These are phyloP conservation scores for Nasalis larvatus DNA, from an alignment of 2,113 vertebrate species.

Conservation along the genomic window DNA sequence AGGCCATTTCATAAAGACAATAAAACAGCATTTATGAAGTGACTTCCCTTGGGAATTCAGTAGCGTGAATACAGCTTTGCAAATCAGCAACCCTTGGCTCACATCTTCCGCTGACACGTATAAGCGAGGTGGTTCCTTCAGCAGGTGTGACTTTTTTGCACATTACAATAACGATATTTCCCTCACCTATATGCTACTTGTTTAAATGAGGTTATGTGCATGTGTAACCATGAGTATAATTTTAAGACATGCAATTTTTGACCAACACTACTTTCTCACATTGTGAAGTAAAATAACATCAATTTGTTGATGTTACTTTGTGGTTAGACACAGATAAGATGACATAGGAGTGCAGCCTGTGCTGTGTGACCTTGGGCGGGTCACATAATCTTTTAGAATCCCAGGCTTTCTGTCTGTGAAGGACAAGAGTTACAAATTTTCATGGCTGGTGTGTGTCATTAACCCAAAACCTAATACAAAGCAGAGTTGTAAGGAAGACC, in stretches of 20 bases:
- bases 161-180: background rate
- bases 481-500: background rate
- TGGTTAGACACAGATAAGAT: background rate
- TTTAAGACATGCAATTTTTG: background rate
- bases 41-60: background rate
- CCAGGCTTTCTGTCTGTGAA: background rate
- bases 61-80: background rate
- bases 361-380: background rate
- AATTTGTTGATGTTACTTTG: background rate
- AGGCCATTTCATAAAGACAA: background rate
- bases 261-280: background rate
- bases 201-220: background rate
- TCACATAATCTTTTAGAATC: background rate
- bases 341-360: background rate
- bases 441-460: background rate
- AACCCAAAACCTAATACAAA: background rate
- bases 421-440: background rate
- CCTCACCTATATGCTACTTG: too few relatives aligned
- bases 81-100: background rate
- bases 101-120: background rate
- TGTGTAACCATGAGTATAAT: background rate
- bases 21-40: conserved; percentile 8
- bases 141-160: background rate
- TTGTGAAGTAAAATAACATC: background rate
- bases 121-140: background rate